Evolutionary conservation across 2,797 vertebrate species (phyloP).

Genomic region (Notamacropus eugenii): DNA sequence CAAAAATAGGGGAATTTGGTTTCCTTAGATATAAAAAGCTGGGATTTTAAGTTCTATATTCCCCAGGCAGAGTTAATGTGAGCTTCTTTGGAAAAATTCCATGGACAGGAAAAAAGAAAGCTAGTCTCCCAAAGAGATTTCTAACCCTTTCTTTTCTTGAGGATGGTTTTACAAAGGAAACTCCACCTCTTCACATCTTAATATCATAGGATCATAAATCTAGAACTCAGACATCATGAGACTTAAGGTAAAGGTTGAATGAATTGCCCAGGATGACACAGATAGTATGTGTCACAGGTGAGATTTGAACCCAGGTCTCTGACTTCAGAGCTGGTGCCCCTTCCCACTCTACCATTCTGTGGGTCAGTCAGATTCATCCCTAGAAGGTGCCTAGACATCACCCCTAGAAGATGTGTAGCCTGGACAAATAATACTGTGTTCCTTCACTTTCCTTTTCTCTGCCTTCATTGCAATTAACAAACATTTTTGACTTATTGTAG

Average conservation of each 20-base stretch:
- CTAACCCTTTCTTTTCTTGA: neutral
- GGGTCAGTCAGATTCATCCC: neutral
- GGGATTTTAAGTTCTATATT: neutral
- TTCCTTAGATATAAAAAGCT: neutral
- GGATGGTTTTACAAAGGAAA: neutral
- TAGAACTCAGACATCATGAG: neutral
- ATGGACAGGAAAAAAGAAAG: neutral
- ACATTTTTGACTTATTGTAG: neutral
- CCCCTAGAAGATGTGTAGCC: neutral
- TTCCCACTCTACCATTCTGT: neutral
- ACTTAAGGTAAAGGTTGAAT: neutral
- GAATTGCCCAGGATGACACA: neutral
- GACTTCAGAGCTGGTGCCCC: neutral
- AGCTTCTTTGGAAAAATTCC: neutral
- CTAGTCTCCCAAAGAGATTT: neutral
- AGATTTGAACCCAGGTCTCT: neutral
- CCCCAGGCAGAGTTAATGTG: slow-evolving; percentile 2
- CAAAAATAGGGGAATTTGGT: neutral
- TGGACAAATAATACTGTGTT: neutral
- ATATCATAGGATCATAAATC: neutral
- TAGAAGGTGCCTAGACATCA: neutral
- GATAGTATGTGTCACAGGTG: neutral
- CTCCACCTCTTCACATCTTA: neutral
- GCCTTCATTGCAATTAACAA: neutral
- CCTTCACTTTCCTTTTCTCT: neutral